A percentile compares a stretch with the other conserved stretches of the same genome.
Evolutionary conservation across 1,140 invertebrate genomes (phyloP).

Genomic region (Potamilus streckersoni): DNA sequence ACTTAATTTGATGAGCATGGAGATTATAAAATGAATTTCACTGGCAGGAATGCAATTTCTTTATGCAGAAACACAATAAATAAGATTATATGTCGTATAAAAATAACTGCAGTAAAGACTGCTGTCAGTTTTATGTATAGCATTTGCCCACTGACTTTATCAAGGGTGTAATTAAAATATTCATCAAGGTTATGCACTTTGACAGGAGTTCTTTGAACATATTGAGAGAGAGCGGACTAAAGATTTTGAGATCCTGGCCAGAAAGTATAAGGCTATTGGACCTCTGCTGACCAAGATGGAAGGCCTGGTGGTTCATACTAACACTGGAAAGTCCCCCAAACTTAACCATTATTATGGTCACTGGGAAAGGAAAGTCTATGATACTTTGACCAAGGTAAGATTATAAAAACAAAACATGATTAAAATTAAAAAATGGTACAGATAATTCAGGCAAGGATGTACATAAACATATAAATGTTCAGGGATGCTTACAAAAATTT

Average conservation of each 20-base stretch:
- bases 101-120: too few relatives aligned
- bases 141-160: too few relatives aligned
- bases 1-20: too few relatives aligned
- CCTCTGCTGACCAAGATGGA: conserved; percentile 86
- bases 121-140: too few relatives aligned
- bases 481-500: too few relatives aligned
- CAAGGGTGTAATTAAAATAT: too few relatives aligned
- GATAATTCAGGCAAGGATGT: not conserved
- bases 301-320: conserved; percentile 71
- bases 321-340: conserved; percentile 66
- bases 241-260: conserved; percentile 75
- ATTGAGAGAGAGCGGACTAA: conserved; percentile 77
- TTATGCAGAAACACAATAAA: too few relatives aligned
- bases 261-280: conserved; percentile 79
- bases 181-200: conserved; percentile 50
- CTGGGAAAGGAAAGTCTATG: conserved; percentile 70
- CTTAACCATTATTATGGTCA: conserved; percentile 68
- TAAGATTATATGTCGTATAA: too few relatives aligned
- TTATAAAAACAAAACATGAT: not conserved
- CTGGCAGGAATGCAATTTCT: too few relatives aligned
- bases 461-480: too few relatives aligned
- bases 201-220: conserved; percentile 76
- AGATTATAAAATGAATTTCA: too few relatives aligned
- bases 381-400: conserved; percentile 63
- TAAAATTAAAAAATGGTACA: not conserved